Evolutionary conservation across 2,113 vertebrate species (phyloP).

Genomic region (Perca schrenkii): DNA sequence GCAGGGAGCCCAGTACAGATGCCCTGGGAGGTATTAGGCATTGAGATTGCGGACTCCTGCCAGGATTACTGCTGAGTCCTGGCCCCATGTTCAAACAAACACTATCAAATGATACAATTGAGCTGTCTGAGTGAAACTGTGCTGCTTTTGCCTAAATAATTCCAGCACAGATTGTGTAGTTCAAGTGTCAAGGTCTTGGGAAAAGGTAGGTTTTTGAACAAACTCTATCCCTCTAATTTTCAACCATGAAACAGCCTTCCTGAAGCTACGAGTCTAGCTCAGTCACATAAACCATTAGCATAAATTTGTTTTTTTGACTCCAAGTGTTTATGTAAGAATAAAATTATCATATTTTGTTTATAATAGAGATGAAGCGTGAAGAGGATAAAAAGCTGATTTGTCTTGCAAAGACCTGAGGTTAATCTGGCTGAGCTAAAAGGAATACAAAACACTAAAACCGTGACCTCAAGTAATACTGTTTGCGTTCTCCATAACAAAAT

Average conservation of each 20-base stretch:
- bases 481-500: slow-evolving; percentile 33
- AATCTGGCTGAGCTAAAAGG: slow-evolving; percentile 46
- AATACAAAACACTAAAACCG: slow-evolving; percentile 43
- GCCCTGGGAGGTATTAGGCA: slow-evolving; percentile 61
- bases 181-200: slow-evolving; percentile 26
- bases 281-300: slow-evolving; percentile 41
- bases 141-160: slow-evolving; percentile 24
- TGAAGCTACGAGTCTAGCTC: slow-evolving; percentile 17
- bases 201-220: slow-evolving; percentile 24
- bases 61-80: slow-evolving; percentile 66
- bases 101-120: slow-evolving; percentile 50
- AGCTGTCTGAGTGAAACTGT: slow-evolving; percentile 38
- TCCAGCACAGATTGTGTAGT: slow-evolving; percentile 31
- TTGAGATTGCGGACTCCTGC: slow-evolving; percentile 48
- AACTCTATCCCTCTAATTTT: slow-evolving; percentile 2
- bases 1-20: slow-evolving; percentile 59
- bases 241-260: slow-evolving; percentile 33
- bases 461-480: slow-evolving; percentile 37
- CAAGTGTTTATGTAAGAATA: slow-evolving; percentile 48
- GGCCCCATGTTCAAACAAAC: slow-evolving; percentile 51
- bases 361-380: slow-evolving; percentile 39
- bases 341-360: slow-evolving; percentile 62
- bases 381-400: slow-evolving; percentile 57
- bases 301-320: slow-evolving; percentile 34
- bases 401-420: slow-evolving; percentile 42